Percentiles rank a stretch among this genome's conserved stretches.
Evolutionary conservation across 2,113 vertebrate species (phyloP).

Genomic region (Podocnemis expansa): DNA sequence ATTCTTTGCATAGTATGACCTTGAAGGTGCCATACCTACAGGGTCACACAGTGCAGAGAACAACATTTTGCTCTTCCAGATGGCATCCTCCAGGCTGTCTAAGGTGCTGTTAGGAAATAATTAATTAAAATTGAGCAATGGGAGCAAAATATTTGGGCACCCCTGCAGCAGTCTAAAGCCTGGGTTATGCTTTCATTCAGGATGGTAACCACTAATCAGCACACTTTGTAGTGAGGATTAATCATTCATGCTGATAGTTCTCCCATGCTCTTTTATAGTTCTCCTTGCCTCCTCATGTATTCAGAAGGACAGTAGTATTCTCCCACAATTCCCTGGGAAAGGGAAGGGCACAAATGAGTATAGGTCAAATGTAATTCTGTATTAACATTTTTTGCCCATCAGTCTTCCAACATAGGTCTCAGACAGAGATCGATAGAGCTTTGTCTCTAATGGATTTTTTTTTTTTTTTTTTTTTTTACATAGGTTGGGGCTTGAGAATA

Average conservation of each 20-base stretch:
- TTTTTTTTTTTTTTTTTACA: background rate
- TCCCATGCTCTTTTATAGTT: background rate
- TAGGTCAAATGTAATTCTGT: background rate
- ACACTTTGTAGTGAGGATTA: background rate
- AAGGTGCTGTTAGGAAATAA: too few species aligned
- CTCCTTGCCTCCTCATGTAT: background rate
- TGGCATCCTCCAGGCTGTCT: too few species aligned
- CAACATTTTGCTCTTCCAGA: too few species aligned
- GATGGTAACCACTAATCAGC: background rate
- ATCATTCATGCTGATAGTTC: background rate
- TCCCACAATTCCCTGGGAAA: background rate
- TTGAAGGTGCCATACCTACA: too few species aligned
- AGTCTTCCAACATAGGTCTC: background rate
- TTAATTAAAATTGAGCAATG: too few species aligned
- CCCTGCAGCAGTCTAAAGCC: background rate
- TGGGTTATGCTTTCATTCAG: background rate
- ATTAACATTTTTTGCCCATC: background rate
- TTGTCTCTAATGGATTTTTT: background rate
- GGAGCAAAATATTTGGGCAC: too few species aligned
- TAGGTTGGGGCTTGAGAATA: background rate
- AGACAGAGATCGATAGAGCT: background rate
- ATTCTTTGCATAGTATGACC: too few species aligned
- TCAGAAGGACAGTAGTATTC: background rate
- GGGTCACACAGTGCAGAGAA: too few species aligned
- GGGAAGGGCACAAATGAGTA: background rate